phyloP scores from a whole-genome alignment of 2,888 invertebrate species.

The Diarsia brunnea region DNA sequence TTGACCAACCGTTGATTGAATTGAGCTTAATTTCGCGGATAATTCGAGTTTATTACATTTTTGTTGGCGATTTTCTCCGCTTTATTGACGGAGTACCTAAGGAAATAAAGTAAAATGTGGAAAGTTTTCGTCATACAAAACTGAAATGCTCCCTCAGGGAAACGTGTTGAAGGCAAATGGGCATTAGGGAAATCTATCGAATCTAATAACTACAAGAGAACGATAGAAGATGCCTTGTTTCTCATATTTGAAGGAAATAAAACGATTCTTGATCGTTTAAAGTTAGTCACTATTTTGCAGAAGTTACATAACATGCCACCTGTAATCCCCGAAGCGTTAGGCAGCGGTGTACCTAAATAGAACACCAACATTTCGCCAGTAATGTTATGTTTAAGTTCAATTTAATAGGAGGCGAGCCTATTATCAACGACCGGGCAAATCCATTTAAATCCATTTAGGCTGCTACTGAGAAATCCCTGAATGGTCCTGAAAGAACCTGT shows the following conservation, averaged over 20 bases:
- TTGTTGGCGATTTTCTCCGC: slow-evolving; percentile 8
- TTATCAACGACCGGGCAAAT: no score
- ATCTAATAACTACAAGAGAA: slow-evolving; percentile 22
- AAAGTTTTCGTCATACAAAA: slow-evolving; percentile 34
- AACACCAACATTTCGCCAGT: no score
- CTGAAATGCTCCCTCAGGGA: slow-evolving; percentile 17
- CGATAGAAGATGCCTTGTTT: slow-evolving; percentile 21
- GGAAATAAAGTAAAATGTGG: slow-evolving; percentile 7
- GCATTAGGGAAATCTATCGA: slow-evolving; percentile 49
- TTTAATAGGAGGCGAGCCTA: no score
- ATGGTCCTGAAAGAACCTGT: no score
- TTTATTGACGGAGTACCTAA: background rate
- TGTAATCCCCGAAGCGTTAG: no score
- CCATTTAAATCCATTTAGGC: no score
- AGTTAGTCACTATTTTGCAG: background rate
- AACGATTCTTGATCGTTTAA: slow-evolving; percentile 28
- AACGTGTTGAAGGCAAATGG: slow-evolving; percentile 23
- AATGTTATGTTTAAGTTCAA: no score
- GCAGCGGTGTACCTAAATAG: no score
- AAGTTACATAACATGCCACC: background rate
- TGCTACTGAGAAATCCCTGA: no score
- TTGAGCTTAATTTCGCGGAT: slow-evolving; percentile 41
- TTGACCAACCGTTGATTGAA: slow-evolving; percentile 25
- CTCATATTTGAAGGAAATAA: slow-evolving; percentile 12
- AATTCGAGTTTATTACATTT: slow-evolving; percentile 17